Conservation (phyloP, 1,140 invertebrate genomes). For the Drosophila nasuta region DNA sequence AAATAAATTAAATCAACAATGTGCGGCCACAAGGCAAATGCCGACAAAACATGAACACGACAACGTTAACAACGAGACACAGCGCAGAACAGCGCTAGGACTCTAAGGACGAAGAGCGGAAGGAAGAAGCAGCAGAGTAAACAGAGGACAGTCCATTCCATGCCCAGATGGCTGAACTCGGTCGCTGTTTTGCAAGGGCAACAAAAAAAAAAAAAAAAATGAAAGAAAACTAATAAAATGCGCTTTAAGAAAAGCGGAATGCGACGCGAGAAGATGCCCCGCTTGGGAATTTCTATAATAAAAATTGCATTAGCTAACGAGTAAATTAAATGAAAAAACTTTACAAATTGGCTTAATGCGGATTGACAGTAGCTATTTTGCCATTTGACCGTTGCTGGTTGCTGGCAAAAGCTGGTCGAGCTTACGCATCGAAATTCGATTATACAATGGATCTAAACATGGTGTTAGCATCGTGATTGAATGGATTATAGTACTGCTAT, state of each 20-base stretch:
- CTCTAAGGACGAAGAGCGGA: background rate
- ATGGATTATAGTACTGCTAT: background rate
- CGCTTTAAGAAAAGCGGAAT: constrained; percentile 24
- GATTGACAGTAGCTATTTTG: constrained; percentile 11
- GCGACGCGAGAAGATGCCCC: background rate
- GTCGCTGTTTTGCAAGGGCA: background rate
- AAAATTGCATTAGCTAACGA: constrained; percentile 72
- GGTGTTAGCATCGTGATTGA: constrained; percentile 16
- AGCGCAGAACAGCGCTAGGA: background rate
- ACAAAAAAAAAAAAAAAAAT: background rate
- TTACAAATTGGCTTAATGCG: constrained; percentile 58
- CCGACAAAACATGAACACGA: constrained; percentile 28
- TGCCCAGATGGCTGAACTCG: background rate
- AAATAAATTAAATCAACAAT: constrained; percentile 58
- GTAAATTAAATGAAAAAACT: constrained; percentile 62
- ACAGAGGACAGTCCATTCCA: background rate
- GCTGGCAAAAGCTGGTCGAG: background rate
- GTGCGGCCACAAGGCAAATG: constrained; percentile 40
- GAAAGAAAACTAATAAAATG: constrained; percentile 38
- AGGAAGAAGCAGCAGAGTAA: background rate
- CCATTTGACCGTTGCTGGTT: background rate
- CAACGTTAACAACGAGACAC: background rate
- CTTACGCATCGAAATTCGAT: constrained; percentile 2
- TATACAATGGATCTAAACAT: background rate
- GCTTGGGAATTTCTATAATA: constrained; percentile 54